phyloP scores from a whole-genome alignment of 2,797 vertebrate genomes.

The Phoxinus dragarum region DNA sequence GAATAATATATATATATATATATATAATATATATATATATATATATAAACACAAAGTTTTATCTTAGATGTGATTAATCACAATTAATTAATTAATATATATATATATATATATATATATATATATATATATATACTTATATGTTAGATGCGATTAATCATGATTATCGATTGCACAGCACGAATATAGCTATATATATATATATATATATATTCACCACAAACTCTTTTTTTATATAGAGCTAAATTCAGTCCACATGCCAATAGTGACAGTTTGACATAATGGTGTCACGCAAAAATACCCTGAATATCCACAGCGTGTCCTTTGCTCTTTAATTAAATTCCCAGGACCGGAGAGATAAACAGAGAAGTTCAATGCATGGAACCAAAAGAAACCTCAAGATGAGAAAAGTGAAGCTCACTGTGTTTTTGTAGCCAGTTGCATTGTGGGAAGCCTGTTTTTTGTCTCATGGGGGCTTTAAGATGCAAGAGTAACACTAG shows the following conservation, averaged over 20 bases:
- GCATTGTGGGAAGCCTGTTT: conserved; percentile 17
- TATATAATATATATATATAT: too few relatives aligned
- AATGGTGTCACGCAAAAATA: conserved; percentile 21
- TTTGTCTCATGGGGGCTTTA: neutral
- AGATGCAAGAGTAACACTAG: neutral
- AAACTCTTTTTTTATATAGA: neutral
- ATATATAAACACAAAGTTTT: too few relatives aligned
- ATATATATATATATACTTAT: too few relatives aligned
- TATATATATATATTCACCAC: neutral
- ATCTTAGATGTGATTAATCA: too few relatives aligned
- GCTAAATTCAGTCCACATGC: neutral
- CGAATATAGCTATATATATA: neutral
- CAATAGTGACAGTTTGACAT: neutral
- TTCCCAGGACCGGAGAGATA: neutral
- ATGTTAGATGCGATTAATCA: too few relatives aligned
- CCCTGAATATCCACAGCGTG: neutral
- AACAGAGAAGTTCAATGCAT: neutral
- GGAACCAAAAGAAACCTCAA: neutral
- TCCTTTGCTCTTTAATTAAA: conserved; percentile 1
- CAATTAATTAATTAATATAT: too few relatives aligned
- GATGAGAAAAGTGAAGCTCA: neutral
- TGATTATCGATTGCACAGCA: too few relatives aligned
- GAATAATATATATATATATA: too few relatives aligned
- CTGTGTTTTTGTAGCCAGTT: neutral
- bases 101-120: too few relatives aligned